A percentile compares a stretch with the other conserved stretches of the same genome.
phyloP scores from a whole-genome alignment of 2,797 vertebrate species.

The Antennarius maculatus region DNA sequence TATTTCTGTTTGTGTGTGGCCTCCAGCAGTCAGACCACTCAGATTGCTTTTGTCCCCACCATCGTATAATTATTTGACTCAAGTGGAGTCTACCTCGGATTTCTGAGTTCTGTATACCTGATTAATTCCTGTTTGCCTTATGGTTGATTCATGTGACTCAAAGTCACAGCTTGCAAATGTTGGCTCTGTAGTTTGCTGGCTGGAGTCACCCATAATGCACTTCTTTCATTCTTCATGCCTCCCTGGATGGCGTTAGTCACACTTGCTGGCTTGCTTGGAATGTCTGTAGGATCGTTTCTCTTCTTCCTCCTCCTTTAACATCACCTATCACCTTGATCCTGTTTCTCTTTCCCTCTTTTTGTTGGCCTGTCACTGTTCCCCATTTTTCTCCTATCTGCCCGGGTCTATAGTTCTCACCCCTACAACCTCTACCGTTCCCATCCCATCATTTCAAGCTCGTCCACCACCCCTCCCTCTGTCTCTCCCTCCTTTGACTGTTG shows the following conservation, averaged over 20 bases:
- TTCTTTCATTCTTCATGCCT: constrained; percentile 36
- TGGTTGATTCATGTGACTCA: constrained; percentile 26
- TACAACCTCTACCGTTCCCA: constrained; percentile 68
- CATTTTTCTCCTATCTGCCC: constrained; percentile 65
- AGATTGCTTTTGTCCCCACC: constrained; percentile 32
- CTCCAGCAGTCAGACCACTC: constrained; percentile 55
- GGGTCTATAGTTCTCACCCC: constrained; percentile 70
- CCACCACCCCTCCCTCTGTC: constrained; percentile 39
- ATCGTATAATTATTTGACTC: constrained; percentile 51
- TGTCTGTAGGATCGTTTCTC: constrained; percentile 56
- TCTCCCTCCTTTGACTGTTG: constrained; percentile 70
- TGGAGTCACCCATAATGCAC: constrained; percentile 45
- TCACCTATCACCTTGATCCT: constrained; percentile 80
- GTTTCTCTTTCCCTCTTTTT: constrained; percentile 71
- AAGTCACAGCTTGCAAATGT: constrained; percentile 39
- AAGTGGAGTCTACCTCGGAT: constrained; percentile 15
- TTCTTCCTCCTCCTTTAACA: constrained; percentile 38
- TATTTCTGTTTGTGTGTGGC: constrained; percentile 25
- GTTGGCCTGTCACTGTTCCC: constrained; percentile 62
- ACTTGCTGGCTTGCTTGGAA: constrained; percentile 64
- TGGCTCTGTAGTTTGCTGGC: constrained; percentile 16
- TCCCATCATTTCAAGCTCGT: constrained; percentile 73
- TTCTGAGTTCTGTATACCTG: constrained; percentile 35
- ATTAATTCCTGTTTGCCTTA: constrained; percentile 37
- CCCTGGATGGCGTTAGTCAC: constrained; percentile 66